These are phyloP conservation scores for Osmerus mordax DNA, from an alignment of 2,113 vertebrate species.

Conservation along the genomic window DNA sequence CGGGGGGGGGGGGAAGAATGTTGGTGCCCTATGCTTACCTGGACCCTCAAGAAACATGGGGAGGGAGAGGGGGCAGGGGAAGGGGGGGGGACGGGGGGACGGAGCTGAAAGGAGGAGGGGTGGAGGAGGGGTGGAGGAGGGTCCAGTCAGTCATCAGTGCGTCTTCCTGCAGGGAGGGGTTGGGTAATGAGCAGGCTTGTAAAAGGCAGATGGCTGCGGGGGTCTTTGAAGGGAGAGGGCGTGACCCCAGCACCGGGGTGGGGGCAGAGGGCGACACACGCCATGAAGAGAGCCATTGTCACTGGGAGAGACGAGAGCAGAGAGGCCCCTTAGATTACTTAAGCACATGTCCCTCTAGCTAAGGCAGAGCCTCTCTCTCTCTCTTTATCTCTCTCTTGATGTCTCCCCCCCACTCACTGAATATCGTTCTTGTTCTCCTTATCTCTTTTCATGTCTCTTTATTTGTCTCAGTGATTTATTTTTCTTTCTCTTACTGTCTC, in stretches of 20 bases:
- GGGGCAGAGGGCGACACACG: conserved; percentile 42
- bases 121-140: conserved; percentile 31
- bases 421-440: no score
- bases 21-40: no score
- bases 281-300: conserved; percentile 36
- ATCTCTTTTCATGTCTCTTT: no score
- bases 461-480: no score
- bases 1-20: no score
- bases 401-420: no score
- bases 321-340: conserved; percentile 18
- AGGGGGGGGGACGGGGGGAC: no score
- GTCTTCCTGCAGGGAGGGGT: conserved; percentile 34
- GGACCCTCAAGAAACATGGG: no score
- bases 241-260: conserved; percentile 49
- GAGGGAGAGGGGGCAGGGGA: no score
- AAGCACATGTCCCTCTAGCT: conserved; percentile 17
- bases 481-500: no score
- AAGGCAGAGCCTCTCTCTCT: background rate
- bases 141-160: conserved; percentile 39
- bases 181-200: conserved; percentile 54
- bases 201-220: conserved; percentile 25
- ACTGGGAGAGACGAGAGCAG: background rate
- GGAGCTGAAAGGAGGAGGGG: conserved; percentile 13
- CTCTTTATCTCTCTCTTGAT: background rate
- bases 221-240: conserved; percentile 45